phyloP scores from a whole-genome alignment of 2,113 vertebrate species.

The Sinosuthora webbiana region DNA sequence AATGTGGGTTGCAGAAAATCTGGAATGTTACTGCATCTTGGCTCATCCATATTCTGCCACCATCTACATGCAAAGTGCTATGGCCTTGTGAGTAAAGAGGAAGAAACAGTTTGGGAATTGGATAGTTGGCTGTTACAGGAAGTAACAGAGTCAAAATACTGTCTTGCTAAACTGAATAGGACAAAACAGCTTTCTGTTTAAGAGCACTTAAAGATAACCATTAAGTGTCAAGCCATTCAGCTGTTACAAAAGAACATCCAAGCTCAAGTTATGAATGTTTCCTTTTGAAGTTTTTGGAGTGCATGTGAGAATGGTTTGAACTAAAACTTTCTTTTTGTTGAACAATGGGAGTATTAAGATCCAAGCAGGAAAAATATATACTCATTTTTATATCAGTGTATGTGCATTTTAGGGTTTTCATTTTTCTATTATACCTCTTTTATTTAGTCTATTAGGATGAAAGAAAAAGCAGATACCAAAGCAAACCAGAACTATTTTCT shows the following conservation, averaged over 20 bases:
- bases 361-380: background rate
- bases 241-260: background rate
- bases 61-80: background rate
- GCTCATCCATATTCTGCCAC: background rate
- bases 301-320: background rate
- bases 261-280: background rate
- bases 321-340: background rate
- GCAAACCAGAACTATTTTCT: background rate
- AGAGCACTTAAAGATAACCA: background rate
- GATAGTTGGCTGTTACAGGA: background rate
- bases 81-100: background rate
- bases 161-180: background rate
- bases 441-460: background rate
- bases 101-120: background rate
- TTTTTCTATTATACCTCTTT: background rate
- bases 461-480: background rate
- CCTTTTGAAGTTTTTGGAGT: background rate
- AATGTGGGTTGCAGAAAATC: background rate
- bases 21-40: slow-evolving; percentile 11
- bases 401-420: background rate
- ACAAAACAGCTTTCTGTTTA: background rate
- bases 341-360: background rate
- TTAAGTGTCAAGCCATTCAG: background rate
- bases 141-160: background rate
- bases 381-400: background rate